A percentile compares a stretch with the other conserved stretches of the same genome.
Conservation (phyloP, 2,888 invertebrate genomes). For the Pasiphila rectangulata region DNA sequence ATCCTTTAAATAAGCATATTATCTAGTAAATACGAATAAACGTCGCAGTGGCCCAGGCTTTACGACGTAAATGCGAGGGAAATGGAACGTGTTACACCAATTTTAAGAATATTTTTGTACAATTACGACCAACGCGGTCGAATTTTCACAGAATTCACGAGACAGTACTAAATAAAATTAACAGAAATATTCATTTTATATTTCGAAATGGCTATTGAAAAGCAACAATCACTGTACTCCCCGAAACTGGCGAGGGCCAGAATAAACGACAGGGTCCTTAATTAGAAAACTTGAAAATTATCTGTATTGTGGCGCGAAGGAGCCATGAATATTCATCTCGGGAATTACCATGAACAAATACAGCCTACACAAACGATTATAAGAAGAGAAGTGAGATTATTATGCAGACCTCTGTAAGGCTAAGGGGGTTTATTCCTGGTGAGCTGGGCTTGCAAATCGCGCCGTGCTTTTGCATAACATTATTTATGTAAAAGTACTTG, state of each 20-base stretch:
- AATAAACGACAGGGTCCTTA: constrained; percentile 32
- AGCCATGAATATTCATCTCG: constrained; percentile 48
- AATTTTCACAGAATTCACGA: not conserved
- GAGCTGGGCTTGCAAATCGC: constrained; percentile 13
- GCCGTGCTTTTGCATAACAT: constrained; percentile 24
- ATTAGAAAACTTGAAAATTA: constrained; percentile 38
- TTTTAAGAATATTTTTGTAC: not conserved
- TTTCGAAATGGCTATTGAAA: not conserved
- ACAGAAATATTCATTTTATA: not conserved
- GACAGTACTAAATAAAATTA: not conserved
- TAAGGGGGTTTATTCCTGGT: constrained; percentile 16
- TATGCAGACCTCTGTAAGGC: constrained; percentile 26
- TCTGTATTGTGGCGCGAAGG: constrained; percentile 35
- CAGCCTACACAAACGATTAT: constrained; percentile 37
- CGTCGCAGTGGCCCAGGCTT: not conserved
- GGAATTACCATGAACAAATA: constrained; percentile 52
- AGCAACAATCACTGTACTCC: constrained; percentile 6
- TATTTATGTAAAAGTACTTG: constrained; percentile 11
- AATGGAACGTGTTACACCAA: not conserved
- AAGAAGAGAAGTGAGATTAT: constrained; percentile 36
- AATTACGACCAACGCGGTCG: too few species aligned
- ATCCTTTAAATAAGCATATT: constrained; percentile 2
- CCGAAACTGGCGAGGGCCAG: constrained; percentile 15
- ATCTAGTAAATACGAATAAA: constrained; percentile 1
- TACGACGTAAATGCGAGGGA: not conserved